Evolutionary conservation across 2,113 vertebrate genomes (phyloP).

Genomic region (Dasypus novemcinctus): DNA sequence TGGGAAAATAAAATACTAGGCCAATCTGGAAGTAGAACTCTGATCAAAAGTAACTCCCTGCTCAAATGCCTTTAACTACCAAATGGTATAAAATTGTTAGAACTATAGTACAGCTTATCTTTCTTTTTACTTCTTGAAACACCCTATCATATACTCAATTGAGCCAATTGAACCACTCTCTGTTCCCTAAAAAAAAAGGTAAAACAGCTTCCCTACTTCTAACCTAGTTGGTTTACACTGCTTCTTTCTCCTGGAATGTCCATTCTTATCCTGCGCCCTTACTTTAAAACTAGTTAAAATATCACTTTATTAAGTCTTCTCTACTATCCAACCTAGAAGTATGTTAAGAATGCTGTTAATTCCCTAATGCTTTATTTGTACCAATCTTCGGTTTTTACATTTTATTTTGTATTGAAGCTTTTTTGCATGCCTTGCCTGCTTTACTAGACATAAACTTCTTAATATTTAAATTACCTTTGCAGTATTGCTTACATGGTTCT

Average conservation of each 20-base stretch:
- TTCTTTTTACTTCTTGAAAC: constrained; percentile 17
- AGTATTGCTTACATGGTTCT: not conserved
- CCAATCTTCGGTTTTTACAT: not conserved
- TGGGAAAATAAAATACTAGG: not conserved
- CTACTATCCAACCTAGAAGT: not conserved
- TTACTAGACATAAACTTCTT: not conserved
- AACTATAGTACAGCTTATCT: not conserved
- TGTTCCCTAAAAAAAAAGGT: not conserved
- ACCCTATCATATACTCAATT: not conserved
- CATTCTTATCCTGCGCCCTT: not conserved
- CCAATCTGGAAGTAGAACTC: not conserved
- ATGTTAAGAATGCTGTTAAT: not conserved
- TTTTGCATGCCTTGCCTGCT: not conserved
- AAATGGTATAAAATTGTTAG: not conserved
- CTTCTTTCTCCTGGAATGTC: not conserved
- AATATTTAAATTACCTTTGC: not conserved
- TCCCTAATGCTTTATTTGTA: not conserved
- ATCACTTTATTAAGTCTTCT: not conserved
- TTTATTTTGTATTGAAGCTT: not conserved
- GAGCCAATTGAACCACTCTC: not conserved
- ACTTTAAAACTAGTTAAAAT: constrained; percentile 16
- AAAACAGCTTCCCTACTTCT: not conserved
- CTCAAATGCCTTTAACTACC: not conserved
- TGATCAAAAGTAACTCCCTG: not conserved
- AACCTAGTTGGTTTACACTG: not conserved